phyloP scores from a whole-genome alignment of 2,113 vertebrate species.

The Theristicus caerulescens region DNA sequence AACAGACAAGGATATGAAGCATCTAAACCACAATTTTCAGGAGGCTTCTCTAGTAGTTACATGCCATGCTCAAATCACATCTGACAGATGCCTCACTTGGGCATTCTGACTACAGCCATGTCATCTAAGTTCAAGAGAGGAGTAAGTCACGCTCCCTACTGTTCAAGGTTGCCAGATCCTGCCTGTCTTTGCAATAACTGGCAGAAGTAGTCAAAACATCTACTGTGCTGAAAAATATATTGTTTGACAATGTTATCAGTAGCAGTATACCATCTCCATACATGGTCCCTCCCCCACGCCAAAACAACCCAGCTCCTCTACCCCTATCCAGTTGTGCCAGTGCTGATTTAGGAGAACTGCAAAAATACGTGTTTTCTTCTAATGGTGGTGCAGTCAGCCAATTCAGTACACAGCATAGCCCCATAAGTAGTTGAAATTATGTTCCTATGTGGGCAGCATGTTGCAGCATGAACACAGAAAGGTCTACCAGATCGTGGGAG shows the following conservation, averaged over 20 bases:
- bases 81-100: background rate
- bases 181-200: background rate
- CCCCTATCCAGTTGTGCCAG: too few relatives aligned
- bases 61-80: background rate
- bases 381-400: background rate
- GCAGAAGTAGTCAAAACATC: background rate
- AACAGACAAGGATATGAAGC: background rate
- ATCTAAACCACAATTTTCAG: background rate
- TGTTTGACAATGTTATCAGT: background rate
- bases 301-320: background rate
- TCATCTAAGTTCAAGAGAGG: background rate
- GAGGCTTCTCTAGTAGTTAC: background rate
- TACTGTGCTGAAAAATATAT: background rate
- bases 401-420: background rate
- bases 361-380: background rate
- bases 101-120: background rate
- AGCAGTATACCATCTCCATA: background rate
- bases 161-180: background rate
- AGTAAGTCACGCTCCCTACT: background rate
- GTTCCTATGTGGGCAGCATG: background rate
- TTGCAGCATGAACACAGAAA: background rate
- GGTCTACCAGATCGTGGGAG: background rate
- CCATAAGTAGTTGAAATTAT: background rate
- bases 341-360: background rate
- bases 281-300: accelerated